A percentile compares a stretch with the other conserved stretches of the same genome.
These are phyloP conservation scores for Stegodyphus dumicola DNA, from an alignment of 1,140 invertebrate genomes.

Conservation along the genomic window DNA sequence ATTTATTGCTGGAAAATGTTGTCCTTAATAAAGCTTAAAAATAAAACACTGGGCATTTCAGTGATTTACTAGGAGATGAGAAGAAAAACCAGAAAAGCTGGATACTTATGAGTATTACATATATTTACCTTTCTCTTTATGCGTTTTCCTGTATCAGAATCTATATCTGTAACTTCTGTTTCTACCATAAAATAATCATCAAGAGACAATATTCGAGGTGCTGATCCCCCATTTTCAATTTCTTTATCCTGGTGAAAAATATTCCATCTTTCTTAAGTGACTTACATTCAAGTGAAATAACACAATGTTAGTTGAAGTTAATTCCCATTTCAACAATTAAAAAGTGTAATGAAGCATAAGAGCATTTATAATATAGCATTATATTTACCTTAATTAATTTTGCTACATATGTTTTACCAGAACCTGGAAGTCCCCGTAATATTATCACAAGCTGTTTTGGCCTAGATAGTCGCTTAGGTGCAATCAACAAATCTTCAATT, in stretches of 20 bases:
- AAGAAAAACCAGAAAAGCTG: too few species aligned
- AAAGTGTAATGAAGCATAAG: neutral
- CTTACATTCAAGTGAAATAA: neutral
- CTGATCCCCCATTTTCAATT: conserved; percentile 79
- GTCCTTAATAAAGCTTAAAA: too few species aligned
- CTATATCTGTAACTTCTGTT: conserved; percentile 81
- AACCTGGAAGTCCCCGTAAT: conserved; percentile 87
- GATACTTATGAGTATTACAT: too few species aligned
- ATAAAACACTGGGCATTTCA: too few species aligned
- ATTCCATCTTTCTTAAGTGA: neutral
- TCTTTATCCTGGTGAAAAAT: conserved; percentile 76
- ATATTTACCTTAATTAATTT: conserved; percentile 84
- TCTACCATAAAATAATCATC: conserved; percentile 97
- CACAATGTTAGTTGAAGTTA: neutral
- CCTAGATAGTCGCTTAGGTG: conserved; percentile 79
- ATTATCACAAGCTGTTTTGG: conserved; percentile 89
- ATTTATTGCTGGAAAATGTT: too few species aligned
- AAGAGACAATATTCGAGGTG: conserved; percentile 88
- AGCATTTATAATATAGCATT: neutral
- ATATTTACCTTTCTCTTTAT: conserved; percentile 73
- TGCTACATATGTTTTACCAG: conserved; percentile 88
- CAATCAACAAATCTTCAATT: conserved; percentile 85
- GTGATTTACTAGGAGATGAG: too few species aligned
- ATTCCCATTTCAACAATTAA: neutral
- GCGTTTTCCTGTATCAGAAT: conserved; percentile 82